A percentile compares a stretch with the other conserved stretches of the same genome.
Conservation (phyloP, 2,888 invertebrate genomes). For the Nematopogon swammerdamellus region DNA sequence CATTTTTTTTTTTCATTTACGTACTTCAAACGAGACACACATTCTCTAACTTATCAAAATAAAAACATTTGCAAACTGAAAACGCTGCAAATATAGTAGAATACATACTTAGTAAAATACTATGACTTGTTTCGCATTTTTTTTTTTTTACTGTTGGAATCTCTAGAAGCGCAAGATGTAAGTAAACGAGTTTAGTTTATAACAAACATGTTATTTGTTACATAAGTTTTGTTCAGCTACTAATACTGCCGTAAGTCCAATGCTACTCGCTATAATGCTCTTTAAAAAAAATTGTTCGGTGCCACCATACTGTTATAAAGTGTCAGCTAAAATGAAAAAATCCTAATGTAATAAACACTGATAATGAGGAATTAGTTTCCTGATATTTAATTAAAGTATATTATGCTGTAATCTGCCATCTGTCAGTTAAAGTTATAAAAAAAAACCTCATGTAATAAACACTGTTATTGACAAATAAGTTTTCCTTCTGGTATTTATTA, state of each 20-base stretch:
- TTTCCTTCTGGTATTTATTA: no score
- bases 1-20: neutral
- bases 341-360: no score
- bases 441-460: neutral
- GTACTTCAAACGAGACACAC: neutral
- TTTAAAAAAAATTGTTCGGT: no score
- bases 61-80: neutral
- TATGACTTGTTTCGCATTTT: constrained; percentile 1
- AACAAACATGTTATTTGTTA: no score
- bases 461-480: neutral
- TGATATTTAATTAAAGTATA: no score
- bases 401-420: no score
- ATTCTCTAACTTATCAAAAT: neutral
- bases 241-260: neutral
- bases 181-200: neutral
- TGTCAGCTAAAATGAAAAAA: no score
- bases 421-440: no score
- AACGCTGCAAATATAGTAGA: constrained; percentile 3
- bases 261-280: no score
- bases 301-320: no score
- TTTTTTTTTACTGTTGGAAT: neutral
- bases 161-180: neutral
- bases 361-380: no score
- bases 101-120: constrained; percentile 14
- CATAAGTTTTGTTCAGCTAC: no score